Conservation (phyloP, 2,888 invertebrate genomes). For the Eulithis testata region DNA sequence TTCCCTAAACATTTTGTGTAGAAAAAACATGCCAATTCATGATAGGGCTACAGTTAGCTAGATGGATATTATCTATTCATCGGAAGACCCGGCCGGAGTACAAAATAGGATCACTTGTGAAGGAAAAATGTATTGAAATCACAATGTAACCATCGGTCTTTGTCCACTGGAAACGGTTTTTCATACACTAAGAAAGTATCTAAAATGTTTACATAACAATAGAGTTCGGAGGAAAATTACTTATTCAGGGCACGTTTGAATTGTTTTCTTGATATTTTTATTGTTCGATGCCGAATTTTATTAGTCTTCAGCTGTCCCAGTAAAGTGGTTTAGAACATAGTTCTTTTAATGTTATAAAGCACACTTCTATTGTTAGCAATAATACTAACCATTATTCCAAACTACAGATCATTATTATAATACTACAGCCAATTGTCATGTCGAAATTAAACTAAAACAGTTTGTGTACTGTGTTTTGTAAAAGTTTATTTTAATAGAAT, state of each 20-base stretch:
- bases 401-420: too few relatives aligned
- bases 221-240: slow-evolving; percentile 73
- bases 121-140: slow-evolving; percentile 81
- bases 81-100: slow-evolving; percentile 66
- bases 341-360: too few relatives aligned
- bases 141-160: slow-evolving; percentile 77
- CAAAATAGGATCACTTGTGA: slow-evolving; percentile 78
- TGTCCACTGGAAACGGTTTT: slow-evolving; percentile 72
- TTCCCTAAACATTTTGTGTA: slow-evolving; percentile 55
- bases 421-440: too few relatives aligned
- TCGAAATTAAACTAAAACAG: too few relatives aligned
- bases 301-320: slow-evolving; percentile 5
- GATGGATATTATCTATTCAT: slow-evolving; percentile 57
- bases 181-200: slow-evolving; percentile 50
- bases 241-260: slow-evolving; percentile 73
- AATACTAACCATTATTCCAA: too few relatives aligned
- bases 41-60: slow-evolving; percentile 71
- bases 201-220: slow-evolving; percentile 75
- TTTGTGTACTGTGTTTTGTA: neutral
- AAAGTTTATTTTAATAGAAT: slow-evolving; percentile 1
- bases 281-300: slow-evolving; percentile 54
- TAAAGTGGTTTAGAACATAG: too few relatives aligned
- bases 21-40: slow-evolving; percentile 72
- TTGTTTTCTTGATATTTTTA: slow-evolving; percentile 61
- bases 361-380: too few relatives aligned